Conservation (phyloP, 1,140 invertebrate genomes). For the Zaprionus vittiger region DNA sequence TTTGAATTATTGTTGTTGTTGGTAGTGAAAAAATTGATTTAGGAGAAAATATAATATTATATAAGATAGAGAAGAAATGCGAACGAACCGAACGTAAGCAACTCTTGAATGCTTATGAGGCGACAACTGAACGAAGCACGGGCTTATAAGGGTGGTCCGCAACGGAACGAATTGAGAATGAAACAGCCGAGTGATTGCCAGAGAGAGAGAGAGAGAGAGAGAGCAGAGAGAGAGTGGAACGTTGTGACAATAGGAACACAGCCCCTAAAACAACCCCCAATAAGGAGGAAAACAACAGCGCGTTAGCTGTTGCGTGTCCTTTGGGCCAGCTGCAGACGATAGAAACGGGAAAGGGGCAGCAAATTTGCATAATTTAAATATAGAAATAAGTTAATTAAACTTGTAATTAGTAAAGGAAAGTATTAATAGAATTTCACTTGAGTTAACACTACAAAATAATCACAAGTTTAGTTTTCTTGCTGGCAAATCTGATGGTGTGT, state of each 20-base stretch:
- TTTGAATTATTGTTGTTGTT: conserved; percentile 75
- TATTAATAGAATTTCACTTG: neutral
- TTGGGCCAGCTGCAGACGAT: conserved; percentile 42
- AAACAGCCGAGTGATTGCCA: neutral
- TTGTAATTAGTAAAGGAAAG: neutral
- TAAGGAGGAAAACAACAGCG: conserved; percentile 28
- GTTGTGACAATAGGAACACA: conserved; percentile 39
- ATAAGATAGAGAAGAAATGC: conserved; percentile 85
- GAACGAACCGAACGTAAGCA: conserved; percentile 85
- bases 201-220: conserved; percentile 4
- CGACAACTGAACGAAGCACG: conserved; percentile 48
- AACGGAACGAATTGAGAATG: conserved; percentile 38
- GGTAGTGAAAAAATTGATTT: conserved; percentile 83
- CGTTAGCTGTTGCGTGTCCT: conserved; percentile 73
- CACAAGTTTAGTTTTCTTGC: neutral
- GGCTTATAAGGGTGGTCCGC: conserved; percentile 78
- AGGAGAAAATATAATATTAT: conserved; percentile 84
- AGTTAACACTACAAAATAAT: neutral
- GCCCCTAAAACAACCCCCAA: conserved; percentile 76
- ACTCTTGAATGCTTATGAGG: conserved; percentile 85
- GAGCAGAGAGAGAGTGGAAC: conserved; percentile 21
- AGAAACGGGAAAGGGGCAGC: neutral
- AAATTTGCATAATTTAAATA: neutral
- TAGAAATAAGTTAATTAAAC: neutral
- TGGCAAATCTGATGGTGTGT: conserved; percentile 22